Conservation (phyloP, 2,888 invertebrate species). For the Dorcus parallelipipedus region DNA sequence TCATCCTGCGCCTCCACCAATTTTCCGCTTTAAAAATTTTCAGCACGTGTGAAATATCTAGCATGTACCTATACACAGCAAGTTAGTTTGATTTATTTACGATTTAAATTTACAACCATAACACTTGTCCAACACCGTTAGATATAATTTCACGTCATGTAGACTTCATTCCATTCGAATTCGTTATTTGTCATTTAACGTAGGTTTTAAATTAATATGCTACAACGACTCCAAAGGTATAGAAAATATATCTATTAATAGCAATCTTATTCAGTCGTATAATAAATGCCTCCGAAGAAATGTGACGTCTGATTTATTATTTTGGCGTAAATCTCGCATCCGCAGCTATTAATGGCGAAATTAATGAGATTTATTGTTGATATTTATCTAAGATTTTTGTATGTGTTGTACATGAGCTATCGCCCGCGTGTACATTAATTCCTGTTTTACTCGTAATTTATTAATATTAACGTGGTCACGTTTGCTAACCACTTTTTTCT, state of each 20-base stretch:
- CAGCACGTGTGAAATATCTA: too few relatives aligned
- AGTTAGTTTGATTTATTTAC: too few relatives aligned
- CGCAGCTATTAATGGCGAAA: constrained; percentile 6
- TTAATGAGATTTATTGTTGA: constrained; percentile 7
- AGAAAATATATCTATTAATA: neutral
- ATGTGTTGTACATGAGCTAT: too few relatives aligned
- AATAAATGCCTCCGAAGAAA: constrained; percentile 4
- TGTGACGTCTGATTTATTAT: neutral
- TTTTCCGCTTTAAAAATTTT: too few relatives aligned
- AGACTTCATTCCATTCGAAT: neutral
- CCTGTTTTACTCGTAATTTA: neutral
- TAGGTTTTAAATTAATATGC: constrained; percentile 1
- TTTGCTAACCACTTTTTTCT: neutral
- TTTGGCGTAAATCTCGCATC: neutral
- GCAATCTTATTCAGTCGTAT: constrained; percentile 1
- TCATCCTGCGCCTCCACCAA: too few relatives aligned
- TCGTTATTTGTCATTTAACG: neutral
- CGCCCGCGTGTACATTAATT: too few relatives aligned
- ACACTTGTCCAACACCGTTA: too few relatives aligned
- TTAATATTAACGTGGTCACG: neutral
- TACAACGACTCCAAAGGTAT: neutral
- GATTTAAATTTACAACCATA: too few relatives aligned
- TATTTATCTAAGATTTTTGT: constrained; percentile 6
- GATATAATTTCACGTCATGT: too few relatives aligned
- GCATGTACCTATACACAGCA: too few relatives aligned